A percentile compares a stretch with the other conserved stretches of the same genome.
Conservation (phyloP, 1,140 invertebrate species). For the Ceratosolen fusciceps region DNA sequence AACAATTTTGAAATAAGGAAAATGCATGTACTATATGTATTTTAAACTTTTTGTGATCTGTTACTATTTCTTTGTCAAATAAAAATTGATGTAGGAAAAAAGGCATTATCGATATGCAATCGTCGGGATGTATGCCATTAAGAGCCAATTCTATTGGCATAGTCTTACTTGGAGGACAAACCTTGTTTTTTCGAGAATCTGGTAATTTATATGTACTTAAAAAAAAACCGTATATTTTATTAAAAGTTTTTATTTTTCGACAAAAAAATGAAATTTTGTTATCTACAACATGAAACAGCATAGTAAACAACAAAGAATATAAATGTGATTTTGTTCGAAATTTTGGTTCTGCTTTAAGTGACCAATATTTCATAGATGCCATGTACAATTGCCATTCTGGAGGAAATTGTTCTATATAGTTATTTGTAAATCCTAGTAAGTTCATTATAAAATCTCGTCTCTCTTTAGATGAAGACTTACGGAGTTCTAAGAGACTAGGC, state of each 20-base stretch:
- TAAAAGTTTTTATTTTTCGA: conserved; percentile 54
- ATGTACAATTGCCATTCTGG: conserved; percentile 76
- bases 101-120: conserved; percentile 75
- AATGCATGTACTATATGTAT: conserved; percentile 77
- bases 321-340: conserved; percentile 71
- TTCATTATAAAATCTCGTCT: conserved; percentile 68
- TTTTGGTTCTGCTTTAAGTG: conserved; percentile 68
- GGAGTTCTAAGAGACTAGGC: conserved; percentile 65
- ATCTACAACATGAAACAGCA: conserved; percentile 77
- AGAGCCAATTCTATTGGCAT: conserved; percentile 53
- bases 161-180: conserved; percentile 20
- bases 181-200: conserved; percentile 13
- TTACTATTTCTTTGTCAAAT: conserved; percentile 74
- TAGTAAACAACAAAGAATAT: conserved; percentile 75
- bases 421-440: conserved; percentile 66
- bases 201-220: conserved; percentile 7
- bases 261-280: conserved; percentile 66
- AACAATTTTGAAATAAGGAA: conserved; percentile 80
- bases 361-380: conserved; percentile 79
- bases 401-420: conserved; percentile 72
- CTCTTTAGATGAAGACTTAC: conserved; percentile 48
- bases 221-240: conserved; percentile 51
- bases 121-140: conserved; percentile 67
- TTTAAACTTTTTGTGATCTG: conserved; percentile 76
- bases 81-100: conserved; percentile 77